Percentiles rank a stretch among this genome's conserved stretches.
phyloP scores from a whole-genome alignment of 2,888 invertebrate species.

The Eupithecia dodoneata region DNA sequence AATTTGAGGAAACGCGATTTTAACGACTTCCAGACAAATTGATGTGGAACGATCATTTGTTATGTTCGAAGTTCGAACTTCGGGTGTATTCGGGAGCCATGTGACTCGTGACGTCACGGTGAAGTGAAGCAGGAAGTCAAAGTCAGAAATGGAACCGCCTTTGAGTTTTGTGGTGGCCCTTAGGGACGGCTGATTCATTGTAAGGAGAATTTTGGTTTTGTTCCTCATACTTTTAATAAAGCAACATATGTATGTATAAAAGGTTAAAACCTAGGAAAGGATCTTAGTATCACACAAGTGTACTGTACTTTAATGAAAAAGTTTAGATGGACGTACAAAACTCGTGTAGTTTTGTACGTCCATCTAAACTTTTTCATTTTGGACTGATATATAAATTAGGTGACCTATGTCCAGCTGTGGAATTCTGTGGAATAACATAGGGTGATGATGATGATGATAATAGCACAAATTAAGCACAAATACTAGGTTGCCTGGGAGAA shows the following conservation, averaged over 20 bases:
- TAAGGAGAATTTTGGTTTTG: neutral
- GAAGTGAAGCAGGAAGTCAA: slow-evolving; percentile 18
- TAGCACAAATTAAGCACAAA: too few species aligned
- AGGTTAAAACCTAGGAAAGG: neutral
- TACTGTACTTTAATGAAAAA: neutral
- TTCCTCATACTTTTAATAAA: neutral
- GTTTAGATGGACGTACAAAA: neutral
- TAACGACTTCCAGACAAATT: slow-evolving; percentile 77
- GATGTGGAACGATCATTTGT: slow-evolving; percentile 77
- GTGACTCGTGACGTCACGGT: slow-evolving; percentile 26
- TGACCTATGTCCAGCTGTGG: too few species aligned
- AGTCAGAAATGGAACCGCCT: neutral
- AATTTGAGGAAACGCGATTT: slow-evolving; percentile 77
- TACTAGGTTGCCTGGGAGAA: too few species aligned
- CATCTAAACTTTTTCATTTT: too few species aligned
- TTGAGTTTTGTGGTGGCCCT: slow-evolving; percentile 17
- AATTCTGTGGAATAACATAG: too few species aligned
- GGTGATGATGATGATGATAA: too few species aligned
- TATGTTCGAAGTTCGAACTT: slow-evolving; percentile 58
- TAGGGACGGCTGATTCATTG: slow-evolving; percentile 10
- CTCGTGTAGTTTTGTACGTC: too few species aligned
- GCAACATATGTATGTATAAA: too few species aligned
- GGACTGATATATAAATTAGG: too few species aligned
- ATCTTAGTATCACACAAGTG: neutral
- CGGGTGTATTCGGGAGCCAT: slow-evolving; percentile 54